These are phyloP conservation scores for Pithys albifrons DNA, from an alignment of 2,113 vertebrate genomes.

Conservation along the genomic window DNA sequence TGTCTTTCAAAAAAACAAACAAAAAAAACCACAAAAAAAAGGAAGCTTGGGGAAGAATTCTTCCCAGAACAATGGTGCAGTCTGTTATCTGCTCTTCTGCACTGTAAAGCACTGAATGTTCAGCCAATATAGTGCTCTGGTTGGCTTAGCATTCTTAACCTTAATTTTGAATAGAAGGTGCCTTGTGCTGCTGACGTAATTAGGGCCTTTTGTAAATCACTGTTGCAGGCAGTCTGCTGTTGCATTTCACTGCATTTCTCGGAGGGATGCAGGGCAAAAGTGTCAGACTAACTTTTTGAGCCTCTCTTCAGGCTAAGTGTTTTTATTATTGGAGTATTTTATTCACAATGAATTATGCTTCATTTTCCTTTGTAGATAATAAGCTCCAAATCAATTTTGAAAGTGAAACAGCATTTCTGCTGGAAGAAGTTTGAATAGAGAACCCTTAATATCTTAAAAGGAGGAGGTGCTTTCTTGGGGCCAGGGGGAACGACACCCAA, in stretches of 20 bases:
- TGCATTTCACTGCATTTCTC: slow-evolving; percentile 58
- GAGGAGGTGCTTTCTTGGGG: background rate
- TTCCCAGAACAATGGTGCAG: slow-evolving; percentile 20
- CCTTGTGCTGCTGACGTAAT: slow-evolving; percentile 50
- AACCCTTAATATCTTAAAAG: background rate
- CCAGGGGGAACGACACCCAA: too few species aligned
- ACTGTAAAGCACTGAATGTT: slow-evolving; percentile 35
- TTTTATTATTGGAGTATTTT: slow-evolving; percentile 11
- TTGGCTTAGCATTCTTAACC: slow-evolving; percentile 49
- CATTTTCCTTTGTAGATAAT: background rate
- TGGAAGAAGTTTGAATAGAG: background rate
- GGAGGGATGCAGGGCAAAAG: slow-evolving; percentile 6
- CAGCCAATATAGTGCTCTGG: slow-evolving; percentile 25
- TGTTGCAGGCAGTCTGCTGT: slow-evolving; percentile 52
- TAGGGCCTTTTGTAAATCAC: slow-evolving; percentile 44
- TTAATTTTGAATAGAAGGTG: slow-evolving; percentile 56
- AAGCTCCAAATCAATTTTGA: background rate
- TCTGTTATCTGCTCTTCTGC: slow-evolving; percentile 53
- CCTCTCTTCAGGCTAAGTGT: background rate
- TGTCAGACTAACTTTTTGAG: slow-evolving; percentile 50
- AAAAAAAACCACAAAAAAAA: background rate
- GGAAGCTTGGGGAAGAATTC: slow-evolving; percentile 48
- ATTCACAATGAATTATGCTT: background rate
- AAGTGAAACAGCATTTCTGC: background rate
- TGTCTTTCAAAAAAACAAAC: background rate